Evolutionary conservation across 1,140 invertebrate genomes (phyloP).

Genomic region (Microplitis demolitor): DNA sequence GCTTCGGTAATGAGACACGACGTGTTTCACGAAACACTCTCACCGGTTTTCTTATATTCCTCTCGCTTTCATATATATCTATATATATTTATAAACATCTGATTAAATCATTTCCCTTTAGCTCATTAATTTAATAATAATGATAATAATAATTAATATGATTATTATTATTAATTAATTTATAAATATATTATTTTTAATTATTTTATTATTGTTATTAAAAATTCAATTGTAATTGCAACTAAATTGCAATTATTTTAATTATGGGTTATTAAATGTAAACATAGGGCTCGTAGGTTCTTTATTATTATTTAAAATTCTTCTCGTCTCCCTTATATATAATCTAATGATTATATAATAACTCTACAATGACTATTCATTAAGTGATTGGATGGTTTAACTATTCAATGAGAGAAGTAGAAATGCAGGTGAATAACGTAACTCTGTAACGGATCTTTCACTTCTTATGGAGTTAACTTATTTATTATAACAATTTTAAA

Average conservation of each 20-base stretch:
- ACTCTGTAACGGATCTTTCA: conserved; percentile 56
- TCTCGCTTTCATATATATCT: conserved; percentile 58
- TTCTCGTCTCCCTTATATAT: no score
- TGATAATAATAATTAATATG: no score
- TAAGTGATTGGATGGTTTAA: conserved; percentile 52
- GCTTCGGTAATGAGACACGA: conserved; percentile 41
- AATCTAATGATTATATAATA: not conserved
- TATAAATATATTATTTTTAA: no score
- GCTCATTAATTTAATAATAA: not conserved
- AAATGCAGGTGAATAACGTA: conserved; percentile 51
- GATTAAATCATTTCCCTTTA: not conserved
- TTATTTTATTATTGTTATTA: no score
- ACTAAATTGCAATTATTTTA: not conserved
- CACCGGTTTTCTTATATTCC: conserved; percentile 30
- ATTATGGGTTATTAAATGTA: no score
- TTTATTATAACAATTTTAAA: no score
- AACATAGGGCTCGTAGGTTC: no score
- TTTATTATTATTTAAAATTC: no score
- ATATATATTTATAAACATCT: conserved; percentile 1
- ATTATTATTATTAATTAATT: no score
- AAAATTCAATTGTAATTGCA: not conserved
- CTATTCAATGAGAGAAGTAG: conserved; percentile 54
- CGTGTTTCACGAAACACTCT: conserved; percentile 39
- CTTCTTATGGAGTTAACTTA: conserved; percentile 20
- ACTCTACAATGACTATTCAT: conserved; percentile 40